Evolutionary conservation across 2,113 vertebrate genomes (phyloP), one percentile per base, ranked within the genome.

Genomic region (Perognathus longimembris): DNA sequence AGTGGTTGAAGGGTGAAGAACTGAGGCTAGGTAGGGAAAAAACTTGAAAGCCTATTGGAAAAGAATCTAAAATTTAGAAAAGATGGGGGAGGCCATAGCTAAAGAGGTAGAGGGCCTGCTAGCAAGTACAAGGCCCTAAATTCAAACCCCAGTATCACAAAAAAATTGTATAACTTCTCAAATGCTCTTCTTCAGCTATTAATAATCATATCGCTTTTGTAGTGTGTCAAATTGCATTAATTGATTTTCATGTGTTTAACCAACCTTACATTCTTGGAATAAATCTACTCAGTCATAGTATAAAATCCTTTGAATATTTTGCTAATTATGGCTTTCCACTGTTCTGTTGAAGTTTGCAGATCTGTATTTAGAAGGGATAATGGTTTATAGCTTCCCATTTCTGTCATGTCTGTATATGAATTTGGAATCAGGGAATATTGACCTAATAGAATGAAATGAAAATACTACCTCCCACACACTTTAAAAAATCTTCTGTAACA

Each of bases 281-380:
- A 77, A 71, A 71, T 50, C 70, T 12, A 50, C 26, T 66, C 34
- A 2, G 12, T 80, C 28, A 34, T 59, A 32, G 69, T 36, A 12
- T 91, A 45, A 70, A 85, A 73, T 42, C 15, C 17, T 54, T 73
- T 42, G 42, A 54, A 22, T 82, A 42, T 80, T 70, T 79, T 85
- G 21, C 74, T 76, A 26, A 30, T 75, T 57, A 76, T 89, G 21
- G 6, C 20, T 40, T 74, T n/a, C 71, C 20, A 91, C 32, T 28
- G 73, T 70, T 79, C 64, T 93, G 54, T 66, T 88, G 64, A 82
- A 42, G 15, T 81, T 90, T 74, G 89, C 50, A 40, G 63, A 8
- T 82, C 28, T 74, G 32, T 73, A 77, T 80, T 59, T n/a, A 76
- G 15, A 81, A 36, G 28, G 6, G 8, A 57, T 63, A 45, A 54